Conservation (phyloP, 2,113 vertebrate species). For the Melanerpes aurifrons region DNA sequence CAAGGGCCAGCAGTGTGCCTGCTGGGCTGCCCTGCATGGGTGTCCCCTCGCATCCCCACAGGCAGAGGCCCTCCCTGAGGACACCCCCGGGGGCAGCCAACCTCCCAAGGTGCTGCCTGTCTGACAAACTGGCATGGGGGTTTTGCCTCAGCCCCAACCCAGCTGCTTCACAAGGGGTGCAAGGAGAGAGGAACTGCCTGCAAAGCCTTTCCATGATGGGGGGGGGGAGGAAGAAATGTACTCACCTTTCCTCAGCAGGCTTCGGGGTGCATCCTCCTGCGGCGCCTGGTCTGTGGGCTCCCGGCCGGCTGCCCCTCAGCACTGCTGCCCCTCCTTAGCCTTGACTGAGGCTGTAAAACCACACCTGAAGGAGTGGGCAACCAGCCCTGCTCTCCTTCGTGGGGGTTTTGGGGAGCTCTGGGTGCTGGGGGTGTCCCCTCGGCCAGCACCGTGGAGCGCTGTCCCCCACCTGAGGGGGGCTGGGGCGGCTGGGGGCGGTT, state of each 20-base stretch:
- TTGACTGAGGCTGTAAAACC: not conserved
- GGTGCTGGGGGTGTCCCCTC: accelerated
- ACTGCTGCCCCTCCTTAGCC: accelerated
- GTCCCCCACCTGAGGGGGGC: not conserved
- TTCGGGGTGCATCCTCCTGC: accelerated
- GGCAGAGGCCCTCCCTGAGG: accelerated
- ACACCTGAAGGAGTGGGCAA: accelerated
- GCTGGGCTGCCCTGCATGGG: accelerated
- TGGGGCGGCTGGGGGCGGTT: accelerated
- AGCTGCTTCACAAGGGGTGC: accelerated
- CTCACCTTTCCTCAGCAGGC: not conserved
- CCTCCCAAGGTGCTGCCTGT: accelerated
- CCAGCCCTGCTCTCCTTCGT: accelerated
- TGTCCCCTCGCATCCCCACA: accelerated
- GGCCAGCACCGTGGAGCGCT: accelerated
- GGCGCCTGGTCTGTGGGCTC: accelerated
- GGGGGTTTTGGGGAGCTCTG: not conserved
- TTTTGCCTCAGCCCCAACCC: accelerated
- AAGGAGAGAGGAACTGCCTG: not conserved
- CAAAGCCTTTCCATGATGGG: accelerated
- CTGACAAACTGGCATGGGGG: accelerated
- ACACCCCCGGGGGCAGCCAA: not conserved
- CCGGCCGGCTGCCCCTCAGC: accelerated
- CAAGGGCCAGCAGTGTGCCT: not conserved
- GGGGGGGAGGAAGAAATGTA: not conserved